Evolutionary conservation across 2,888 invertebrate species (phyloP).

Genomic region (Cerastis rubricosa): DNA sequence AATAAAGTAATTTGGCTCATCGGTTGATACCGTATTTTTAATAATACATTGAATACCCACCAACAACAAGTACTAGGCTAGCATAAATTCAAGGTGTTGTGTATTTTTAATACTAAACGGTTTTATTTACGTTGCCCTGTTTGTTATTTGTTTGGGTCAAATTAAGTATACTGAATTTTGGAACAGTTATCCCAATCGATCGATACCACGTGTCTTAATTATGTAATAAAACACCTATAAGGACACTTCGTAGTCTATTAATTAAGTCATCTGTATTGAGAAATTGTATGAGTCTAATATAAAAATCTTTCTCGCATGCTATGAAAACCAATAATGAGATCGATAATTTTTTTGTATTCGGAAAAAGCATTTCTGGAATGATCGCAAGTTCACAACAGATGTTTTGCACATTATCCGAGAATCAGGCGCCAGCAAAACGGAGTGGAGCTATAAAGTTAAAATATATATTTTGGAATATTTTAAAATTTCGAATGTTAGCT

Average conservation of each 20-base stretch:
- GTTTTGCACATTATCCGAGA: constrained; percentile 9
- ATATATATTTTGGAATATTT: not conserved
- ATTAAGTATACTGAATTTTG: too few species aligned
- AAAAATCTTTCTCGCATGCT: not conserved
- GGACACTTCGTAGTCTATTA: not conserved
- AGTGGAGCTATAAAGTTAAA: not conserved
- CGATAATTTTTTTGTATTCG: not conserved
- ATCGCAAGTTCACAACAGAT: constrained; percentile 2
- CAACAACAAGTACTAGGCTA: too few species aligned
- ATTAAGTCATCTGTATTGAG: not conserved
- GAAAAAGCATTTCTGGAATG: constrained; percentile 6
- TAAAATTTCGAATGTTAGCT: not conserved
- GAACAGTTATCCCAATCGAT: too few species aligned
- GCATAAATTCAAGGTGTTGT: too few species aligned
- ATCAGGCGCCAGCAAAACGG: constrained; percentile 2
- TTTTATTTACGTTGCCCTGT: too few species aligned
- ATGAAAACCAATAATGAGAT: constrained; percentile 5
- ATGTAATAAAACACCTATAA: not conserved
- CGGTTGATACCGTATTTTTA: too few species aligned
- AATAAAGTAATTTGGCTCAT: too few species aligned
- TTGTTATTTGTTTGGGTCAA: too few species aligned
- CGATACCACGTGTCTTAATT: not conserved
- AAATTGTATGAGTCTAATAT: not conserved
- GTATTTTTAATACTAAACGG: too few species aligned
- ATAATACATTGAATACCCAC: too few species aligned